Percentiles rank a stretch among this genome's conserved stretches.
Evolutionary conservation across 2,797 vertebrate genomes (phyloP).

Genomic region (Sardinella longiceps): DNA sequence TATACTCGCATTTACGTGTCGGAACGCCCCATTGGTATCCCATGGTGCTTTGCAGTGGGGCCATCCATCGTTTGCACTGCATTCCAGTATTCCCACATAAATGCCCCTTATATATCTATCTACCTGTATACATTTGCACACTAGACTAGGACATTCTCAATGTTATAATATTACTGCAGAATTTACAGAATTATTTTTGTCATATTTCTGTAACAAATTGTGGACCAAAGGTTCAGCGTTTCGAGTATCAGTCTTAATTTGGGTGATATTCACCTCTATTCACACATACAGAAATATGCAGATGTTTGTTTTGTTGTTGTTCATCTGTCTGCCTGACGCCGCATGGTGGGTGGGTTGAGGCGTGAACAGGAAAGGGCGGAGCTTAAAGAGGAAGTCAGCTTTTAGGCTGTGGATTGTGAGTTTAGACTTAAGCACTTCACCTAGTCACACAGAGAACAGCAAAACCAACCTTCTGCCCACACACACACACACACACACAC

Average conservation of each 20-base stretch:
- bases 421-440: conserved; percentile 6
- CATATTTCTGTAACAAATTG: conserved; percentile 74
- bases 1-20: conserved; percentile 60
- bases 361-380: conserved; percentile 34
- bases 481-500: neutral
- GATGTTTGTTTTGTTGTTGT: conserved; percentile 46
- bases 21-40: conserved; percentile 63
- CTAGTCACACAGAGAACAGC: conserved; percentile 15
- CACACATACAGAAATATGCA: conserved; percentile 59
- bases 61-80: conserved; percentile 78
- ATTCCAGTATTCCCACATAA: conserved; percentile 78
- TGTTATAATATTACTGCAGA: conserved; percentile 81
- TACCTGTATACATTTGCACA: conserved; percentile 82
- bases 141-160: conserved; percentile 79
- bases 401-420: neutral
- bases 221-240: conserved; percentile 77
- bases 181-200: conserved; percentile 80
- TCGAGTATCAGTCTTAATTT: conserved; percentile 59
- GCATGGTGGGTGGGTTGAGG: conserved; percentile 32
- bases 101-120: conserved; percentile 75
- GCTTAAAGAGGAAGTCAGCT: conserved; percentile 30
- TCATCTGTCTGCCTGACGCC: conserved; percentile 46
- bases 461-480: neutral
- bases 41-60: conserved; percentile 62
- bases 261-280: conserved; percentile 66